These are phyloP conservation scores for Zonitis immaculata DNA, from an alignment of 2,888 invertebrate genomes.

Conservation along the genomic window DNA sequence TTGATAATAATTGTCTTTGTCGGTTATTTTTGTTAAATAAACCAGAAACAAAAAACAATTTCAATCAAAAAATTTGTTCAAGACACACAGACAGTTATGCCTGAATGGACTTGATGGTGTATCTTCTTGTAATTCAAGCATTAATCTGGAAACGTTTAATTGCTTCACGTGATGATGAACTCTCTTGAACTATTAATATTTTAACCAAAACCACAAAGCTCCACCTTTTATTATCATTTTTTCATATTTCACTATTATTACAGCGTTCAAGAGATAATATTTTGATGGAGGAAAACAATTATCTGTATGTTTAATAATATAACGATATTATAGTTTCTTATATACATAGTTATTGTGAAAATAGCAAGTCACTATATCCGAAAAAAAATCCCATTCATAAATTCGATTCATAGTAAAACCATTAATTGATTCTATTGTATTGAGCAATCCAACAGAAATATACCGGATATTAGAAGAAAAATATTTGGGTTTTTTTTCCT, in stretches of 20 bases:
- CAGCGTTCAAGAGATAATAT: too few species aligned
- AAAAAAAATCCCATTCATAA: not conserved
- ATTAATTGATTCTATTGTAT: not conserved
- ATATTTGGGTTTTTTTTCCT: not conserved
- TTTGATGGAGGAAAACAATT: too few species aligned
- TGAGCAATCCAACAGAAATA: not conserved
- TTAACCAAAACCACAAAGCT: not conserved
- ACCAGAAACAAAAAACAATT: not conserved
- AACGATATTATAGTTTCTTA: too few species aligned
- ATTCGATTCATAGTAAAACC: not conserved
- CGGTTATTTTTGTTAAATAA: too few species aligned
- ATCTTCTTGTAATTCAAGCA: constrained; percentile 1
- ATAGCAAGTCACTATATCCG: not conserved
- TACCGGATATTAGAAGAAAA: not conserved
- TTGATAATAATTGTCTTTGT: not conserved
- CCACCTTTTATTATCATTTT: not conserved
- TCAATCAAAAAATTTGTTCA: not conserved
- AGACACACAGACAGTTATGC: not conserved
- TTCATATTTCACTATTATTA: too few species aligned
- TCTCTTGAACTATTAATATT: not conserved
- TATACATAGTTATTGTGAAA: too few species aligned
- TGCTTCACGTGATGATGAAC: constrained; percentile 23
- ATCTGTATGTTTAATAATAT: too few species aligned
- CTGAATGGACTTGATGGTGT: not conserved
- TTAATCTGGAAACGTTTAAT: constrained; percentile 24